Evolutionary conservation across 2,888 invertebrate species (phyloP), one percentile per base, ranked within the genome.

Genomic region (Gryllus longicercus): DNA sequence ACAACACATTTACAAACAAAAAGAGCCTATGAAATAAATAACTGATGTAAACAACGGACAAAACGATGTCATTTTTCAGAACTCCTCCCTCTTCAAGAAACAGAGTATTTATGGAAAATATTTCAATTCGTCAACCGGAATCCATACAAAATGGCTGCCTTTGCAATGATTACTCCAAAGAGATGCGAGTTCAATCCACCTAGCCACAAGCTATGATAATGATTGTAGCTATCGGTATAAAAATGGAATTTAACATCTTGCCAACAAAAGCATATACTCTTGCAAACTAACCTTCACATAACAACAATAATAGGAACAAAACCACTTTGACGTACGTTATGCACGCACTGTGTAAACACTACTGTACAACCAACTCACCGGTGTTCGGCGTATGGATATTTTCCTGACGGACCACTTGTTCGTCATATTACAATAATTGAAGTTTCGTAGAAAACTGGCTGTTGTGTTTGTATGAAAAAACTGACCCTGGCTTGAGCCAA

Each of bases 91-190:
- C 38, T 38, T 38, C 63, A 14, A 63, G 63, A n/a, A 63, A 63
- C 63, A 18, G 50, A 21, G 50, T 50, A 77, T 77, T 50, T 49
- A 14, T 18, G 77, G 80, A 80, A 81, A 79, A 81, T 79, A 75
- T 50, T 80, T 77, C 81, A 79, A 80, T 81, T 82, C 82, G 80
- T 81, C 81, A 82, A 82, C 83, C 83, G 81, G 83, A 82, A 80
- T 82, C 81, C 82, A 81, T 80, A 83, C 83, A 83, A 83, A 81
- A 83, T 83, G 83, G 83, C 83, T 63, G 83, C 81, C 82, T 81
- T 81, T 79, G 80, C 82, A 82, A 81, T 82, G 81, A 82, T 81
- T 81, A 81, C 81, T 80, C 78, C 75, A 80, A 80, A 82, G 80
- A 80, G 78, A 63, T 79, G 25, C 74, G 74, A 74, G 49, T 50